Conservation (phyloP, 2,113 vertebrate genomes). For the Sus scrofa region DNA sequence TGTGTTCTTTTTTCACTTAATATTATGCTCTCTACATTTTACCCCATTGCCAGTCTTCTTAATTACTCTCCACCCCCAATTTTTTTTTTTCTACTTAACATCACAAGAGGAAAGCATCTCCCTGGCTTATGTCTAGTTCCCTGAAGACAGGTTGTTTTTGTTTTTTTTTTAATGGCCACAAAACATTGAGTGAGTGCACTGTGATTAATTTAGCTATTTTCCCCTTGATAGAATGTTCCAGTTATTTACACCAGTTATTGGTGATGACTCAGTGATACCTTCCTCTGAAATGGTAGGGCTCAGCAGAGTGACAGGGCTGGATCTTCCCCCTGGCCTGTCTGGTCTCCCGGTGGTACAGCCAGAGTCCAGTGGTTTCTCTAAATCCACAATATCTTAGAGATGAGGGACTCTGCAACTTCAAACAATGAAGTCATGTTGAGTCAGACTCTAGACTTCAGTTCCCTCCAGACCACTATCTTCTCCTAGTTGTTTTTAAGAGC, state of each 20-base stretch:
- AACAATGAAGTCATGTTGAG: not conserved
- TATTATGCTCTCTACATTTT: not conserved
- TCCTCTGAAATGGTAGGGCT: not conserved
- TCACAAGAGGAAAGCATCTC: not conserved
- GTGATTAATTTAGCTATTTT: not conserved
- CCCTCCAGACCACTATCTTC: not conserved
- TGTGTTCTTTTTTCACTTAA: not conserved
- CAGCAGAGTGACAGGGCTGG: not conserved
- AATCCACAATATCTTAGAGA: not conserved
- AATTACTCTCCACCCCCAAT: not conserved
- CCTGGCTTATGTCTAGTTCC: not conserved
- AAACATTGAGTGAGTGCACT: not conserved
- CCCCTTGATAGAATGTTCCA: not conserved
- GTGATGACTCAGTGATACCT: not conserved
- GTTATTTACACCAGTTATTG: not conserved
- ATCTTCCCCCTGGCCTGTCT: not conserved
- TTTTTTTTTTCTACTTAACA: not conserved
- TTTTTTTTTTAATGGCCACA: not conserved
- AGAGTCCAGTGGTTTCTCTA: not conserved
- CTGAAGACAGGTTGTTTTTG: slow-evolving; percentile 5
- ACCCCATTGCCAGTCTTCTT: not conserved
- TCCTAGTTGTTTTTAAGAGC: not conserved
- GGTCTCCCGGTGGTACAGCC: not conserved
- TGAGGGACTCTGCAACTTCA: not conserved
- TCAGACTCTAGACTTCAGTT: not conserved